phyloP scores from a whole-genome alignment of 2,888 invertebrate genomes.

The Scaptomyza flava region DNA sequence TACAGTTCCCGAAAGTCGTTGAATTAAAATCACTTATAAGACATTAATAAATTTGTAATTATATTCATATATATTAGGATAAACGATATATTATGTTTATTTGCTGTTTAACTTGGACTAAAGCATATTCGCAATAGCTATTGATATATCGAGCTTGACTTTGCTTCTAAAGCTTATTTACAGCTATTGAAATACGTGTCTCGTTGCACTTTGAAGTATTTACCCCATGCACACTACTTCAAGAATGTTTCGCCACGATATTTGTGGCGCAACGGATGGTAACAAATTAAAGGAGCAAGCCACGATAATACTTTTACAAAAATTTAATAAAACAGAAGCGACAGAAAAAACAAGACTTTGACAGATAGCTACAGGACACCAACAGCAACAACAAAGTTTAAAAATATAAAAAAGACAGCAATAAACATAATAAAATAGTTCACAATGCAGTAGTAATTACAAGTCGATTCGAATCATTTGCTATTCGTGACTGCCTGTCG shows the following conservation, averaged over 20 bases:
- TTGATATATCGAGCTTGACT: slow-evolving; percentile 4
- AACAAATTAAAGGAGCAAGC: slow-evolving; percentile 37
- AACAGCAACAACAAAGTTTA: slow-evolving; percentile 7
- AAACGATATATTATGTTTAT: neutral
- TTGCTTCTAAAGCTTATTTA: slow-evolving; percentile 1
- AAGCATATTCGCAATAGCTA: neutral
- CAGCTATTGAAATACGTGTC: slow-evolving; percentile 10
- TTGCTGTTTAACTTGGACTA: neutral
- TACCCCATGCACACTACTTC: slow-evolving; percentile 34
- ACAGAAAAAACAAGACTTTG: slow-evolving; percentile 1
- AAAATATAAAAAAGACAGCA: slow-evolving; percentile 34
- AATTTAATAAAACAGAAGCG: slow-evolving; percentile 63
- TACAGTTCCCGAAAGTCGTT: no score
- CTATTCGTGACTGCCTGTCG: slow-evolving; percentile 47
- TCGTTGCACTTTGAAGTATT: slow-evolving; percentile 21
- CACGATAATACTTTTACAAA: slow-evolving; percentile 69
- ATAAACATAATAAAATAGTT: slow-evolving; percentile 46
- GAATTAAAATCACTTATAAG: no score
- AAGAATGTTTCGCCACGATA: slow-evolving; percentile 19
- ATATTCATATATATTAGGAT: no score
- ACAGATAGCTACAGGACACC: neutral
- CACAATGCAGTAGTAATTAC: slow-evolving; percentile 77
- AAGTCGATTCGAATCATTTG: slow-evolving; percentile 47
- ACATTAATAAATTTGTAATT: no score
- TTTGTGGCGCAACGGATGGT: neutral